Evolutionary conservation across 2,113 vertebrate genomes (phyloP).

Genomic region (Aleadryas rufinucha): DNA sequence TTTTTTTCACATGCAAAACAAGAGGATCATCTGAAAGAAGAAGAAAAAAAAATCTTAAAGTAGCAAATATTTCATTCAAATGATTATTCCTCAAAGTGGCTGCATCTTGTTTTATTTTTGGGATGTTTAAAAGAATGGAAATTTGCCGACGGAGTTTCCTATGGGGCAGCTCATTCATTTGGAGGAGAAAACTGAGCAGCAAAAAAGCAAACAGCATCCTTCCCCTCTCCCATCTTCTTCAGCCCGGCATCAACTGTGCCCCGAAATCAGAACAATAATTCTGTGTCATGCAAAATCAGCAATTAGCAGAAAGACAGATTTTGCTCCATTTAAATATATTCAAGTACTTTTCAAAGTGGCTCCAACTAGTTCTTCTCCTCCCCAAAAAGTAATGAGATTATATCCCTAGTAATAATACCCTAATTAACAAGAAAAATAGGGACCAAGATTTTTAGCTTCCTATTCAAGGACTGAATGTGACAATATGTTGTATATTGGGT

Average conservation of each 20-base stretch:
- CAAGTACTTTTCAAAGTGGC: conserved; percentile 49
- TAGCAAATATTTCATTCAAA: conserved; percentile 53
- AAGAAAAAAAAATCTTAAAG: conserved; percentile 19
- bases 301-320: conserved; percentile 49
- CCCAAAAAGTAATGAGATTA: conserved; percentile 61
- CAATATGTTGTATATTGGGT: conserved; percentile 56
- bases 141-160: conserved; percentile 3
- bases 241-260: not conserved
- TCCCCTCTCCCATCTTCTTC: not conserved
- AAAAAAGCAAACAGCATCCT: not conserved
- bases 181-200: not conserved
- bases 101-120: conserved; percentile 41
- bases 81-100: not conserved
- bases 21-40: conserved; percentile 60
- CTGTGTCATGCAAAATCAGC: conserved; percentile 41
- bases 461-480: conserved; percentile 60
- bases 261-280: not conserved
- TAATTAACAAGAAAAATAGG: conserved; percentile 62
- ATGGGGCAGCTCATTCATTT: not conserved
- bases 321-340: conserved; percentile 42
- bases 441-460: conserved; percentile 37
- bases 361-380: conserved; percentile 52
- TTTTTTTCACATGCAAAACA: conserved; percentile 69
- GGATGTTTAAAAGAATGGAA: conserved; percentile 43
- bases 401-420: conserved; percentile 38